A percentile compares a stretch with the other conserved stretches of the same genome.
Conservation (phyloP, 2,113 vertebrate species). For the Chloropsis cyanopogon region DNA sequence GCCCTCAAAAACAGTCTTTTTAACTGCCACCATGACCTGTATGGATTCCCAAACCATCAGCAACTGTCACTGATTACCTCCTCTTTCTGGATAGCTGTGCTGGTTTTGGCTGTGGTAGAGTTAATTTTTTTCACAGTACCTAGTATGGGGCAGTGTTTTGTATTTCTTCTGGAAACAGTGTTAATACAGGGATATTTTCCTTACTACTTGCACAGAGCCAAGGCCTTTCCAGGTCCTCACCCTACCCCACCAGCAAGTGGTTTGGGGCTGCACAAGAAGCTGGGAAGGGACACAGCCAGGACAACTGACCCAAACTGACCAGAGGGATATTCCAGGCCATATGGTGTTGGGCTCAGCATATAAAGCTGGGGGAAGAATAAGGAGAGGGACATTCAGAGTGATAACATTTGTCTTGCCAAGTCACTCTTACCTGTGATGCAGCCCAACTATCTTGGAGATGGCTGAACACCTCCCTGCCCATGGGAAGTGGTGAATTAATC, state of each 20-base stretch:
- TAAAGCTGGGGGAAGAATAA: background rate
- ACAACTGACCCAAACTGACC: background rate
- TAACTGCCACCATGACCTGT: background rate
- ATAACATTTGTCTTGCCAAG: background rate
- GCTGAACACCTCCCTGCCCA: background rate
- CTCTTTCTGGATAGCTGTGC: background rate
- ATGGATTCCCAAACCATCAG: background rate
- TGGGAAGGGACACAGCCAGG: background rate
- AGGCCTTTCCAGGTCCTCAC: background rate
- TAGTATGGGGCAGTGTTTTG: background rate
- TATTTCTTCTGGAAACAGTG: background rate
- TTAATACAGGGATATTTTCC: background rate
- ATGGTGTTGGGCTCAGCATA: too few species aligned
- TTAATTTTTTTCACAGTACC: background rate
- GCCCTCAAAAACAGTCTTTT: background rate
- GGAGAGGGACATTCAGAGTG: background rate
- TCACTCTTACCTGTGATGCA: background rate
- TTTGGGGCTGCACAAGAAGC: background rate
- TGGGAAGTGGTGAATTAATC: background rate
- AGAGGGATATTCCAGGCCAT: too few species aligned
- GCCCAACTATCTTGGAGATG: background rate
- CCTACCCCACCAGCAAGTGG: too few species aligned
- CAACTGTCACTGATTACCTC: background rate
- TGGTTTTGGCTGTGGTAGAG: background rate
- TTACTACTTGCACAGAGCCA: background rate